Percentiles rank a stretch among this genome's conserved stretches.
phyloP scores from a whole-genome alignment of 2,113 vertebrate genomes.

The Maccullochella peelii region DNA sequence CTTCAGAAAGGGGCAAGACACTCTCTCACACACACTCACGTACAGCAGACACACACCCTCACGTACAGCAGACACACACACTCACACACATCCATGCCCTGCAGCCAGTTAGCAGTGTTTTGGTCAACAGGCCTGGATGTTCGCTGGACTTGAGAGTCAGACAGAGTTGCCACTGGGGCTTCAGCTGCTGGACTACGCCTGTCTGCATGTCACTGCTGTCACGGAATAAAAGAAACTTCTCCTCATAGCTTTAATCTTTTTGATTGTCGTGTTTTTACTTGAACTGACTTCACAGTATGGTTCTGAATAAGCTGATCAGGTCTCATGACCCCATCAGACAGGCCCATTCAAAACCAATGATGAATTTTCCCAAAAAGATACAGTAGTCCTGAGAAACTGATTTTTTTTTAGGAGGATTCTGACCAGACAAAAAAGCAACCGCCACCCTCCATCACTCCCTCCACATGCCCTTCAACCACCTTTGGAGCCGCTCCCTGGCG shows the following conservation, averaged over 20 bases:
- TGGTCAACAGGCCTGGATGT: slow-evolving; percentile 43
- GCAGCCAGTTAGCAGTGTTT: slow-evolving; percentile 40
- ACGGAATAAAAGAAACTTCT: neutral
- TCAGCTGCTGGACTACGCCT: slow-evolving; percentile 28
- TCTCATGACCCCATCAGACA: slow-evolving; percentile 21
- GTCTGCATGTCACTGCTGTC: slow-evolving; percentile 44
- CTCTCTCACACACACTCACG: neutral
- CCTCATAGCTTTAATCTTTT: slow-evolving; percentile 1
- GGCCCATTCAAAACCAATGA: neutral
- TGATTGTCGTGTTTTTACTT: slow-evolving; percentile 54
- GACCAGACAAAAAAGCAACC: neutral
- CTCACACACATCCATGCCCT: slow-evolving; percentile 25
- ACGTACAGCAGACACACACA: neutral
- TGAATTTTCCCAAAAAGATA: neutral
- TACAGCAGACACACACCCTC: neutral
- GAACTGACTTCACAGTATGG: slow-evolving; percentile 34
- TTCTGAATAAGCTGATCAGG: slow-evolving; percentile 30
- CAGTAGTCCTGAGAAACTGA: neutral
- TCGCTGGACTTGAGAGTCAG: slow-evolving; percentile 34
- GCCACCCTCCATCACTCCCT: neutral
- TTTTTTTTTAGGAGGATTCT: neutral
- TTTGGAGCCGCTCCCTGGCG: slow-evolving; percentile 34
- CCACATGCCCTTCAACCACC: slow-evolving; percentile 60
- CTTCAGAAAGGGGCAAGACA: neutral
- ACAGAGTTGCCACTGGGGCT: slow-evolving; percentile 40